A percentile compares a stretch with the other conserved stretches of the same genome.
Conservation (phyloP, 2,113 vertebrate genomes). For the Meleagris gallopavo region DNA sequence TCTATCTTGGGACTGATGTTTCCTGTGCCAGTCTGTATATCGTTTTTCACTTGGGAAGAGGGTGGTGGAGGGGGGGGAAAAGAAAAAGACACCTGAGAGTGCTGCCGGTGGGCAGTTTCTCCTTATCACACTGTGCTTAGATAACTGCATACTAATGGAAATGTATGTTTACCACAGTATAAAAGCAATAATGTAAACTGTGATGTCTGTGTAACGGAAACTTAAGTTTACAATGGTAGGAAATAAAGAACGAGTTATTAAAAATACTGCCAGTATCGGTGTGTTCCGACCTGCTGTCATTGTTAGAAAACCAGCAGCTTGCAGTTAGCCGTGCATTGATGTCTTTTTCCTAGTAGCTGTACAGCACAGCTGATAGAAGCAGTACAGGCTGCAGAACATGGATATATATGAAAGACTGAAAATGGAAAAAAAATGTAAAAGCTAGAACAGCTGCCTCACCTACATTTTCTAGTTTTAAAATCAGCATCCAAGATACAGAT, state of each 20-base stretch:
- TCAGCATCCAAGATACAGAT: neutral
- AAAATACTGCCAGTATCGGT: accelerated
- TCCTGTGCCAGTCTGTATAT: neutral
- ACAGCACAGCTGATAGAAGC: neutral
- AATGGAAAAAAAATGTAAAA: neutral
- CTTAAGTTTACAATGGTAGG: constrained; percentile 55
- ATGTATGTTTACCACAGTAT: neutral
- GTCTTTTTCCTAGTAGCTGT: no score
- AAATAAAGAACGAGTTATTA: constrained; percentile 73
- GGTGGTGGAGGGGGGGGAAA: neutral
- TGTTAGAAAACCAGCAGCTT: neutral
- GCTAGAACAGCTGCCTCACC: neutral
- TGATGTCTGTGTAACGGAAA: constrained; percentile 61
- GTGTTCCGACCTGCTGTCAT: neutral
- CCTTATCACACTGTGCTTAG: constrained; percentile 55
- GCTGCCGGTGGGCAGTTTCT: neutral
- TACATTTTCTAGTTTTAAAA: neutral
- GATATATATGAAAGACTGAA: neutral
- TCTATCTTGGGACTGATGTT: neutral
- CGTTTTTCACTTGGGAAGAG: constrained; percentile 9
- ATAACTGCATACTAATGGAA: neutral
- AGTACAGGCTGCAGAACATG: neutral
- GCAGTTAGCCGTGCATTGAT: neutral
- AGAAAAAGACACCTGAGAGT: neutral
- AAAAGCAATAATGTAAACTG: constrained; percentile 75